Evolutionary conservation across 64 coral and sea anemone species (phyloP).

Genomic region (Stichodactyla mertensii): DNA sequence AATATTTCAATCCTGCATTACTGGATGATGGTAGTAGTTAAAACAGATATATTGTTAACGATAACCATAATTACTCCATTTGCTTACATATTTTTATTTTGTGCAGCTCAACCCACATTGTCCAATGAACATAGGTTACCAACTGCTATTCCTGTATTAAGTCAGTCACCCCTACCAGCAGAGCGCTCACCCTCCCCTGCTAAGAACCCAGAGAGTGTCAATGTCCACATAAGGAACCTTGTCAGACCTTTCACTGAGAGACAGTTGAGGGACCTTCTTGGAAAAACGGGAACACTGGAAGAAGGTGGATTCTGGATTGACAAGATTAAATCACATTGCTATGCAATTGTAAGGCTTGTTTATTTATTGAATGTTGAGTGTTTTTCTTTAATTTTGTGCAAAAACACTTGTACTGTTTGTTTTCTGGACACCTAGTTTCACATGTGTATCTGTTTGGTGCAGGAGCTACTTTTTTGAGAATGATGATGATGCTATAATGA

Average conservation of each 20-base stretch:
- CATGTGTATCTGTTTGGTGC: too few relatives aligned
- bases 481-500: too few relatives aligned
- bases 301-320: constrained; percentile 96
- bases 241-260: constrained; percentile 88
- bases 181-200: constrained; percentile 68
- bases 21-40: neutral
- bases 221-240: constrained; percentile 78
- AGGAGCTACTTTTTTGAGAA: too few relatives aligned
- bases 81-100: neutral
- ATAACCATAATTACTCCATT: neutral
- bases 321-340: constrained; percentile 96
- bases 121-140: neutral
- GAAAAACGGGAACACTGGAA: constrained; percentile 46
- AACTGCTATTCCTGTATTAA: constrained; percentile 20
- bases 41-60: neutral
- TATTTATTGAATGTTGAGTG: too few relatives aligned
- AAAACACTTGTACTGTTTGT: too few relatives aligned
- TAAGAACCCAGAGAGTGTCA: constrained; percentile 46
- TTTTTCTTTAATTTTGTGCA: too few relatives aligned
- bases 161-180: constrained; percentile 21
- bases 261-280: constrained; percentile 74
- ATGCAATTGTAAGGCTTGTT: constrained; percentile 67
- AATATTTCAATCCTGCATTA: neutral
- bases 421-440: too few relatives aligned
- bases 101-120: constrained; percentile 9